Base-by-base conservation (phyloP, 2,797 vertebrate genomes). In the Synaphobranchus kaupii region DNA sequence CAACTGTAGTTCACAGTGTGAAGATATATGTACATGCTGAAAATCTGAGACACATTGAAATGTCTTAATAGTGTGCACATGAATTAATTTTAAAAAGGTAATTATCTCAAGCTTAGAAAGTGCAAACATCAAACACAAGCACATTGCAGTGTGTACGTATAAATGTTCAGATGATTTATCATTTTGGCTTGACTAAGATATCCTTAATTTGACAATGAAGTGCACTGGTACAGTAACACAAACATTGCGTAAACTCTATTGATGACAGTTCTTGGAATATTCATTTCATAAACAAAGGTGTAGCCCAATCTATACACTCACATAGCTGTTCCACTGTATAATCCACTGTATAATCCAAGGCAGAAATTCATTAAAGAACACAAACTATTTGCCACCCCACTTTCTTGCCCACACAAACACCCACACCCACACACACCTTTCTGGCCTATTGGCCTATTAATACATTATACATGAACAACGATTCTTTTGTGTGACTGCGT, bases 241-340 rank as follows among this genome's bases (percentile, higher is more conserved):
- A 3, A 84, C 13, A 60, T 84, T 34, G 20, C 58, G 44, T 22
- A 44, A 39, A 60, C 20, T 39, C 4, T 25, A 60, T 39, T 39
- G 83, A 63, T 39, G 44, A 48, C 34, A 58, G 47, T 13, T 78
- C 25, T 71, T 58, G 13, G 34, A 78, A 76, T 85, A 56, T 66
- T 87, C 3, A 60, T 87, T 85, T 66, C 56, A 81, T 66, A n/a
- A 44, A n/a, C 54, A 44, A 60, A 85, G 34, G 28, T 17, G n/a
- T 20, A 81, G 4, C 56, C 48, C 83, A 48, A 80, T 71, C 13
- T 50, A 66, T 58, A 50, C 71, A 66, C 71, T 13, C 44, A 83
- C n/a, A 66, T n/a, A 20, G 13, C 8, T 10, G 54, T 83, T 82
- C 78, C 82, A 56, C 13, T 60, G 20, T 22, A 60, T 66, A 66